Base-by-base conservation (phyloP, 2,113 vertebrate genomes). In the Corydoras sp. region DNA sequence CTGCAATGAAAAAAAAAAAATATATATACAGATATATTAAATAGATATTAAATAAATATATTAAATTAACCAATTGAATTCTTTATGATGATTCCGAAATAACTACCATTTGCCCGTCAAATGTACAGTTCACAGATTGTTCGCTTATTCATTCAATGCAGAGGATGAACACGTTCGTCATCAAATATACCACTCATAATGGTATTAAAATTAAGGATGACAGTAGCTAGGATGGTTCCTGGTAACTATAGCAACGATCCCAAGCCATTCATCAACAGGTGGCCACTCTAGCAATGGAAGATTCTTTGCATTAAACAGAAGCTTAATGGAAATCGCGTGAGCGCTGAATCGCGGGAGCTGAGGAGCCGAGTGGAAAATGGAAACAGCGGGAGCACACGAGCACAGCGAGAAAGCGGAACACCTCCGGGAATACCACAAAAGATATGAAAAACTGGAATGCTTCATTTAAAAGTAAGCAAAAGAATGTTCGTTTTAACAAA, bases 241-340 rank as follows among this genome's bases (percentile, higher is more conserved):
- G 35, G 53, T 64, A 58, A 18, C 62, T 61, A 53, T 7, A 56
- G 69, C 35, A 56, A 43, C 10, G n/a, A 66, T 12, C 18, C 11
- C 32, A 69, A 49, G 35, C 15, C 53, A 58, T 50, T 62, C 24
- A 51, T 71, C 49, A 54, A 65, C 69, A 35, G 69, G 29, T 68
- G 51, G 67, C 15, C 35, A 62, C 66, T 81, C 81, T 81, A 81
- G 81, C 85, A 85, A 83, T 79, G 85, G 86, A 86, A 82, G 84
- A 84, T 83, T 81, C 81, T 81, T 88, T 85, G 88, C 75, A 77
- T 79, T 68, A 59, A 77, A 78, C 58, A 69, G 32, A 51, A 84
- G 81, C 18, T 75, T 74, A 80, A 79, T 78, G 81, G 80, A 82
- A 87, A 81, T 84, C 84, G 81, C 82, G 81, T 83, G 84, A 77